A percentile compares a stretch with the other conserved stretches of the same genome.
Conservation (phyloP, 1,140 invertebrate genomes). For the Aradophagus sp. region DNA sequence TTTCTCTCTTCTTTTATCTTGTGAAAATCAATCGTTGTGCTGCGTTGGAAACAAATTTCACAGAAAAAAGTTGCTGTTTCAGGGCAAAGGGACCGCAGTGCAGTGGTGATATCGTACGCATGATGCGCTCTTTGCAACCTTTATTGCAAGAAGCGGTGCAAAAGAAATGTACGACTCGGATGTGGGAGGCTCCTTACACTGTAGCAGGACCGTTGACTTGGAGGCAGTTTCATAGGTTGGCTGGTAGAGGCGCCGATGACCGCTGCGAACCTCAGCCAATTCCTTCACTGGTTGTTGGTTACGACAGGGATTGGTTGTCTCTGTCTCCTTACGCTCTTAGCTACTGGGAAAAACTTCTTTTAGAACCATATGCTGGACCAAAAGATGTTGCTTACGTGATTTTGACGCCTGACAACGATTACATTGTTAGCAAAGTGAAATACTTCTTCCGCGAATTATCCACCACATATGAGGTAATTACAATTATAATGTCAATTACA, state of each 20-base stretch:
- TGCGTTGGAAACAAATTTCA: too few relatives aligned
- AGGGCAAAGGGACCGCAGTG: slow-evolving; percentile 89
- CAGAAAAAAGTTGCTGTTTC: slow-evolving; percentile 1
- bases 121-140: slow-evolving; percentile 93
- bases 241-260: slow-evolving; percentile 94
- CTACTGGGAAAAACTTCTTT: slow-evolving; percentile 94
- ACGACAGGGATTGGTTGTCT: slow-evolving; percentile 96
- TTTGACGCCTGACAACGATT: slow-evolving; percentile 93
- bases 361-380: slow-evolving; percentile 95
- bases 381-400: slow-evolving; percentile 96
- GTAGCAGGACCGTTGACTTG: slow-evolving; percentile 95
- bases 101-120: slow-evolving; percentile 92
- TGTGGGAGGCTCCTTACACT: slow-evolving; percentile 89
- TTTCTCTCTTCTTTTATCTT: too few relatives aligned
- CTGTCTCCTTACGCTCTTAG: slow-evolving; percentile 93
- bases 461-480: slow-evolving; percentile 88
- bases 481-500: not conserved
- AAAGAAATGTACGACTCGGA: slow-evolving; percentile 89
- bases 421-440: slow-evolving; percentile 84
- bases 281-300: slow-evolving; percentile 92
- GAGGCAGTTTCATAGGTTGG: slow-evolving; percentile 96
- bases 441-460: slow-evolving; percentile 95
- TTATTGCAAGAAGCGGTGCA: slow-evolving; percentile 96
- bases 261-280: slow-evolving; percentile 97
- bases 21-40: too few relatives aligned